Base-by-base conservation (phyloP, 2,888 invertebrate genomes). In the Melangyna quadrimaculata region DNA sequence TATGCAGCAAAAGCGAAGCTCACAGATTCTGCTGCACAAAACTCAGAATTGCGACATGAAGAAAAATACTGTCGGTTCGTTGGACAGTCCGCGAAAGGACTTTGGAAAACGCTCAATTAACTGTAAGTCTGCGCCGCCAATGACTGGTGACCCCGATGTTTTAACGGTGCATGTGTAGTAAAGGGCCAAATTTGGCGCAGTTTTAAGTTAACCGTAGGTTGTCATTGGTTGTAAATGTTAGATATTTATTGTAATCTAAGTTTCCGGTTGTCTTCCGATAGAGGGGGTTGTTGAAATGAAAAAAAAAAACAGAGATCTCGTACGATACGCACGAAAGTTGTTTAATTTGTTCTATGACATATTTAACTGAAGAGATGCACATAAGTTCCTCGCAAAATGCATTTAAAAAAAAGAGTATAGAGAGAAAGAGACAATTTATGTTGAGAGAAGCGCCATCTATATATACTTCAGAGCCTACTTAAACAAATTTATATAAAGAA, bases 41-140 rank as follows among this genome's bases (percentile, higher is more conserved):
- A 96, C 97, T 84, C 96, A 96, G 91, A 96, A 96, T 92, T 95
- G 96, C 67, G 97, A 97, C 91, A 95, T 96, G 91, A 94, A 96
- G 89, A 97, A 97, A 93, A 96, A 96, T 92, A 96, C 96, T 69
- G 95, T 96, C 82, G 95, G 95, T 59, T 91, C 91, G 65, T 89
- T 92, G 83, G 92, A 92, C 65, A 92, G 92, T 89, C 93, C 94
- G 40, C 94, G 94, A 87, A 96, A 96, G 93, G 96, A 96, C 93
- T 95, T 96, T 90, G 95, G 95, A 89, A 96, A 96, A 93, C 95
- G 95, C 91, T 95, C 95, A 91, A 94, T 95, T 88, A 95, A 95
- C 91, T 92, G 92, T 88, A 92, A 92, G 83, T 90, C 92, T 73
- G 89, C 92, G 88, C 91, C 91, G 59, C 90, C 91, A 63, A 87